Evolutionary conservation across 1,140 invertebrate species (phyloP).

Genomic region (Drosophila oshimai): DNA sequence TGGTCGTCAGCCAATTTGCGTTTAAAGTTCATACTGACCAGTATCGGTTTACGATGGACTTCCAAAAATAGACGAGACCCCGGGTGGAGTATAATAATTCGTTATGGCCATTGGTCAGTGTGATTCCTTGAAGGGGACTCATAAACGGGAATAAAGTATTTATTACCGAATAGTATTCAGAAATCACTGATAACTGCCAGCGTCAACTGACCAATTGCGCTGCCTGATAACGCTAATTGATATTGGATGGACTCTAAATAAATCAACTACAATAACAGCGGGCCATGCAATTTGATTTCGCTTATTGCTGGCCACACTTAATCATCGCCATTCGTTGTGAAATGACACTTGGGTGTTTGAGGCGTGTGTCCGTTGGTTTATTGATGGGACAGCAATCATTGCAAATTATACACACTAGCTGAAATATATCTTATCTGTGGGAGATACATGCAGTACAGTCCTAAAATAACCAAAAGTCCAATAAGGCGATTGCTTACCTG

Average conservation of each 20-base stretch:
- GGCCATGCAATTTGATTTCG: constrained; percentile 34
- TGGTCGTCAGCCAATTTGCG: neutral
- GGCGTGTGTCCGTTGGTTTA: constrained; percentile 16
- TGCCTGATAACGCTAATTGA: constrained; percentile 44
- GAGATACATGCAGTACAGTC: neutral
- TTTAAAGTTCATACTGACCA: constrained; percentile 37
- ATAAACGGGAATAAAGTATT: constrained; percentile 9
- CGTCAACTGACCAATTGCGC: constrained; percentile 50
- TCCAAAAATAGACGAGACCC: constrained; percentile 45
- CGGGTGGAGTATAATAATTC: neutral
- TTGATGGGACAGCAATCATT: constrained; percentile 10
- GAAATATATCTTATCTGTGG: constrained; percentile 11
- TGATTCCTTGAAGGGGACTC: constrained; percentile 36
- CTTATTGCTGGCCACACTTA: constrained; percentile 25
- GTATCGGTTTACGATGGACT: neutral
- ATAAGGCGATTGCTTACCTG: neutral
- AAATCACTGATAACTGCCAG: constrained; percentile 55
- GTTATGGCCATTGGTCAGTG: constrained; percentile 42
- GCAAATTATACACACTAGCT: constrained; percentile 5
- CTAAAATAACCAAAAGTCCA: neutral
- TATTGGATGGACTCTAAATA: constrained; percentile 44
- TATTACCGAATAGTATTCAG: constrained; percentile 35
- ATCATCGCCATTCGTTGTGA: constrained; percentile 24
- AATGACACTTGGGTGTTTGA: constrained; percentile 33
- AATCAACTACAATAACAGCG: constrained; percentile 6